phyloP scores from a whole-genome alignment of 2,888 invertebrate genomes.

The Tetropium fuscum region DNA sequence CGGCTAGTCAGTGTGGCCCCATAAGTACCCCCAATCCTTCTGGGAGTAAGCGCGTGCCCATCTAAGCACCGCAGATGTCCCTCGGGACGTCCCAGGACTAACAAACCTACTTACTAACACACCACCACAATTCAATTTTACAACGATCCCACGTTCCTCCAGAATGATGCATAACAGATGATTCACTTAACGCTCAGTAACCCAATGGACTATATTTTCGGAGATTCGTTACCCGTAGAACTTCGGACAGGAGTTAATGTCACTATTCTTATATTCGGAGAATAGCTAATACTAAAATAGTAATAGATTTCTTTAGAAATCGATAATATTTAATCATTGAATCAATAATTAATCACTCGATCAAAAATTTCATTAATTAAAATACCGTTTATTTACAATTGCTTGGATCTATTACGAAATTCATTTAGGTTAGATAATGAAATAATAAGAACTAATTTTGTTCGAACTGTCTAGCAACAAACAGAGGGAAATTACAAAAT shows the following conservation, averaged over 20 bases:
- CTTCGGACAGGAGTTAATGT: not conserved
- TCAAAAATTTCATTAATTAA: too few relatives aligned
- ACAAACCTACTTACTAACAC: slow-evolving; percentile 32
- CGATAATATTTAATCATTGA: too few relatives aligned
- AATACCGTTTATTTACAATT: too few relatives aligned
- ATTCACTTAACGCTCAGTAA: slow-evolving; percentile 20
- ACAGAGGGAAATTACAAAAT: too few relatives aligned
- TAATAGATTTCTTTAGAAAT: too few relatives aligned
- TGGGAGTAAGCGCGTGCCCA: slow-evolving; percentile 38
- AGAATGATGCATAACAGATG: slow-evolving; percentile 19
- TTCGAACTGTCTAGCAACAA: too few relatives aligned
- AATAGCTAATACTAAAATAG: too few relatives aligned
- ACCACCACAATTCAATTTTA: slow-evolving; percentile 24
- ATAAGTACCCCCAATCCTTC: slow-evolving; percentile 14
- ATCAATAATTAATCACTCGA: too few relatives aligned
- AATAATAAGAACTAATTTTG: too few relatives aligned
- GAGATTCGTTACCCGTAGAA: not conserved
- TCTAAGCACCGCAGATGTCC: slow-evolving; percentile 29
- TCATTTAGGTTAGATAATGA: too few relatives aligned
- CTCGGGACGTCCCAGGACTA: slow-evolving; percentile 28
- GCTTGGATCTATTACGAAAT: too few relatives aligned
- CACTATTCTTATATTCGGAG: not conserved
- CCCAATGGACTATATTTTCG: slow-evolving; percentile 20
- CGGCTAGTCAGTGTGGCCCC: not conserved
- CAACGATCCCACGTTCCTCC: slow-evolving; percentile 21